Percentiles rank a stretch among this genome's conserved stretches.
These are phyloP conservation scores for Molossus alvarezi DNA, from an alignment of 2,797 vertebrate species.

Conservation along the genomic window DNA sequence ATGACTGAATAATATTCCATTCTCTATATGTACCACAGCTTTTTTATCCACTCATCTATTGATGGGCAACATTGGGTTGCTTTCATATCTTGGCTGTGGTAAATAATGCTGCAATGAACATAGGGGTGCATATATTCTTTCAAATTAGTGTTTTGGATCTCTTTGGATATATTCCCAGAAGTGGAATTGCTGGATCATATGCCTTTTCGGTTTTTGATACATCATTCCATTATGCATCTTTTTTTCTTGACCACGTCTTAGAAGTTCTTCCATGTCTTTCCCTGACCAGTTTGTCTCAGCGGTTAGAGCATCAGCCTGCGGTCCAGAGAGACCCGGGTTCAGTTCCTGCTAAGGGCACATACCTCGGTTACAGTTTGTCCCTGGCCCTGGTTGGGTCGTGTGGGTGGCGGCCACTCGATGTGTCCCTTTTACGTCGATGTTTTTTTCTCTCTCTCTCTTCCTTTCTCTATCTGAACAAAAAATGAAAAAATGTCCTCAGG, in stretches of 20 bases:
- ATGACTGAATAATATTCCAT: neutral
- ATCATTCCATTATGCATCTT: conserved; percentile 1
- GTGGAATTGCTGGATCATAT: neutral
- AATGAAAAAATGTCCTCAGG: too few relatives aligned
- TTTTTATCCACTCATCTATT: neutral
- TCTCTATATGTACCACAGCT: neutral
- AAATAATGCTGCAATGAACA: neutral
- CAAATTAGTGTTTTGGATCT: neutral
- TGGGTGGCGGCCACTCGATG: too few relatives aligned
- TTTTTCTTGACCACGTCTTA: conserved; percentile 27
- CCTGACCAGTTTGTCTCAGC: too few relatives aligned
- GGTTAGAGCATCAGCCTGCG: too few relatives aligned
- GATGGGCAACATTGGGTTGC: neutral
- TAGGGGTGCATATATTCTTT: neutral
- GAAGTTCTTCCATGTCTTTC: neutral
- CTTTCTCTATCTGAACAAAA: too few relatives aligned
- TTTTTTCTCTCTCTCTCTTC: too few relatives aligned
- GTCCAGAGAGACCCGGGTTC: too few relatives aligned
- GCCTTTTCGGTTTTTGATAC: neutral
- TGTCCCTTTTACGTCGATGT: too few relatives aligned
- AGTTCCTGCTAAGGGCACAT: too few relatives aligned
- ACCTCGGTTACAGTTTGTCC: too few relatives aligned
- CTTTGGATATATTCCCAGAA: neutral
- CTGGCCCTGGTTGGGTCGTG: too few relatives aligned
- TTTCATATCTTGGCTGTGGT: neutral